Conservation (phyloP, 2,888 invertebrate genomes). For the Melinaea marsaeus region DNA sequence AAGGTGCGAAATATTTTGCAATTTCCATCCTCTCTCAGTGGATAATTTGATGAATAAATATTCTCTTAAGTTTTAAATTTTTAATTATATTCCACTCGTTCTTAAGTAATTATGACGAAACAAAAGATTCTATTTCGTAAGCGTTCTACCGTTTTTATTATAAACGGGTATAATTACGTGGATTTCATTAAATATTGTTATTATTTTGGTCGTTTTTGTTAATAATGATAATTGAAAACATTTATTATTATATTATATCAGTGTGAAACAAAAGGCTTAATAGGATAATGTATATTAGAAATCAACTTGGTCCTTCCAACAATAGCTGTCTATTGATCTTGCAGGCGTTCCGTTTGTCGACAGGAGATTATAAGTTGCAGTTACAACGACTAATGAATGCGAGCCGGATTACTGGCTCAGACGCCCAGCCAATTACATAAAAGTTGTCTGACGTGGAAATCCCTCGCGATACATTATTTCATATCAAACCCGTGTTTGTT, state of each 20-base stretch:
- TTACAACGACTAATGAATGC: conserved; percentile 58
- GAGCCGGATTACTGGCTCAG: conserved; percentile 50
- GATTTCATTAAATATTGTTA: too few relatives aligned
- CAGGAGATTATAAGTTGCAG: conserved; percentile 59
- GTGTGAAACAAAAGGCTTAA: too few relatives aligned
- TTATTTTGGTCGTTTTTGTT: too few relatives aligned
- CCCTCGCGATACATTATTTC: conserved; percentile 46
- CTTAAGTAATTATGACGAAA: conserved; percentile 6
- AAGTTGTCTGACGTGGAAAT: conserved; percentile 56
- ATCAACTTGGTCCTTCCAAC: background rate
- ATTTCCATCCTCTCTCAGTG: conserved; percentile 24
- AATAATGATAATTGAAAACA: too few relatives aligned
- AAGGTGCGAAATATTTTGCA: conserved; percentile 30
- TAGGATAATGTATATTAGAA: background rate
- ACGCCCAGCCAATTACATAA: conserved; percentile 52
- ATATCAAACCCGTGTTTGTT: conserved; percentile 20
- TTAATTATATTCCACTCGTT: conserved; percentile 5
- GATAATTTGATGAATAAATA: conserved; percentile 20
- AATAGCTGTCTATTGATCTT: conserved; percentile 1
- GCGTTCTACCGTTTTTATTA: too few relatives aligned
- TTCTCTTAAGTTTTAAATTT: conserved; percentile 16
- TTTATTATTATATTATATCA: too few relatives aligned
- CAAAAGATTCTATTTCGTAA: background rate
- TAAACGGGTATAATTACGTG: too few relatives aligned
- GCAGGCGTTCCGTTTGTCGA: conserved; percentile 15